Percentiles rank a stretch among this genome's conserved stretches.
phyloP scores from a whole-genome alignment of 2,113 vertebrate genomes.

The Harpagus bidentatus region DNA sequence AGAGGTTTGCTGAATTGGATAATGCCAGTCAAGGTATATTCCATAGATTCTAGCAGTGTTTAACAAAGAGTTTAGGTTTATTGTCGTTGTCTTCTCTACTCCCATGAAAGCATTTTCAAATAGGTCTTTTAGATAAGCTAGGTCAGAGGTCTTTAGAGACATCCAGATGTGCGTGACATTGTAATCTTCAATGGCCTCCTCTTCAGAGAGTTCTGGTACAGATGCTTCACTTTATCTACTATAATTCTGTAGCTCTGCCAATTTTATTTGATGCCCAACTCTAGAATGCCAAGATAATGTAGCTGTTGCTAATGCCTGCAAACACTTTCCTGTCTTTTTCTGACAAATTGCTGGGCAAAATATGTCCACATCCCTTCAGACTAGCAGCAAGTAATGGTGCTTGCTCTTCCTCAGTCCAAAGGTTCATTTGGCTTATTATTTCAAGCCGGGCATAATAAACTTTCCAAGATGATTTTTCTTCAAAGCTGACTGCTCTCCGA shows the following conservation, averaged over 20 bases:
- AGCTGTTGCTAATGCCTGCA: neutral
- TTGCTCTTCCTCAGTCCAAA: neutral
- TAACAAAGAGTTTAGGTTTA: neutral
- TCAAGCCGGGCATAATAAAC: neutral
- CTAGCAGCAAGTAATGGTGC: neutral
- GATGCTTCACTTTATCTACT: neutral
- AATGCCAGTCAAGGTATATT: neutral
- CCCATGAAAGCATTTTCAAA: neutral
- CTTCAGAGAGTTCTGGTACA: neutral
- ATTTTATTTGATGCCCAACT: neutral
- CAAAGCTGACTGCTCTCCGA: neutral
- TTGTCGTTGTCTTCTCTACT: neutral
- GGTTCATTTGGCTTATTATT: constrained; percentile 8
- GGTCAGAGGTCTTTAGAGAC: neutral
- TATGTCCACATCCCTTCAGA: neutral
- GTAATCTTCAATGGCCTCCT: neutral
- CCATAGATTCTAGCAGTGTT: neutral
- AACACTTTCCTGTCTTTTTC: neutral
- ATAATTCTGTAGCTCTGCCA: neutral
- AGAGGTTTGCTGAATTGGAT: neutral
- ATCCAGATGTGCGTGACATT: neutral
- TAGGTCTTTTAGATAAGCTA: neutral
- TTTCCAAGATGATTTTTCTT: neutral
- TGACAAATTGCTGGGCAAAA: neutral
- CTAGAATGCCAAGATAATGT: neutral